phyloP scores from a whole-genome alignment of 1,140 invertebrate genomes.

The Akabosia matsudoensis region DNA sequence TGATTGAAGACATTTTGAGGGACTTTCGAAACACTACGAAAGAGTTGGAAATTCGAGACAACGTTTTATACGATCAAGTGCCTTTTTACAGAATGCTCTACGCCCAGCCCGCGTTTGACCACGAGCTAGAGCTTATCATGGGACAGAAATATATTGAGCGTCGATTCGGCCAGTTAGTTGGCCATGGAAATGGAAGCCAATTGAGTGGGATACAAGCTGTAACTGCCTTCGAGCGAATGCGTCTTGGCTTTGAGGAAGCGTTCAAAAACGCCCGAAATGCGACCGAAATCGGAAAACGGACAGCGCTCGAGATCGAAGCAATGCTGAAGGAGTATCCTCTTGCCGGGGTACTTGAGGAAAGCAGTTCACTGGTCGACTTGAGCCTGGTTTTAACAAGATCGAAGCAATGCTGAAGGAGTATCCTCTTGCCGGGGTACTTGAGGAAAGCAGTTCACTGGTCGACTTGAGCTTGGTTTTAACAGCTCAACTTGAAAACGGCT shows the following conservation, averaged over 20 bases:
- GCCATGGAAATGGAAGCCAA: background rate
- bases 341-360: background rate
- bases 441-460: slow-evolving; percentile 17
- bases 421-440: background rate
- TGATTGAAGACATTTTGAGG: slow-evolving; percentile 42
- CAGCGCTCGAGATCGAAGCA: background rate
- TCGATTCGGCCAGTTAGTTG: background rate
- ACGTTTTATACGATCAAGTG: slow-evolving; percentile 48
- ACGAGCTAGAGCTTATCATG: slow-evolving; percentile 7
- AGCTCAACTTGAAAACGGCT: slow-evolving; percentile 17
- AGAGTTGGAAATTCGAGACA: slow-evolving; percentile 47
- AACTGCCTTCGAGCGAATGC: slow-evolving; percentile 38
- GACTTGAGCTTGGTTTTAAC: slow-evolving; percentile 20
- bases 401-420: background rate
- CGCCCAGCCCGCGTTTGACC: slow-evolving; percentile 47
- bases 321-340: background rate
- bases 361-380: too few relatives aligned
- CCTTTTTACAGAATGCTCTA: slow-evolving; percentile 50
- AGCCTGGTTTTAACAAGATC: too few relatives aligned
- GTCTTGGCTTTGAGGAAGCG: slow-evolving; percentile 33
- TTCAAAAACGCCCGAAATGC: slow-evolving; percentile 31
- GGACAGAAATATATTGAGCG: background rate
- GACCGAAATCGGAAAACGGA: background rate
- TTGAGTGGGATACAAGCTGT: slow-evolving; percentile 5
- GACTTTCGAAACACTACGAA: slow-evolving; percentile 49